Percentiles rank a stretch among this genome's conserved stretches.
Conservation (phyloP, 2,113 vertebrate species). For the Cyanistes caeruleus region DNA sequence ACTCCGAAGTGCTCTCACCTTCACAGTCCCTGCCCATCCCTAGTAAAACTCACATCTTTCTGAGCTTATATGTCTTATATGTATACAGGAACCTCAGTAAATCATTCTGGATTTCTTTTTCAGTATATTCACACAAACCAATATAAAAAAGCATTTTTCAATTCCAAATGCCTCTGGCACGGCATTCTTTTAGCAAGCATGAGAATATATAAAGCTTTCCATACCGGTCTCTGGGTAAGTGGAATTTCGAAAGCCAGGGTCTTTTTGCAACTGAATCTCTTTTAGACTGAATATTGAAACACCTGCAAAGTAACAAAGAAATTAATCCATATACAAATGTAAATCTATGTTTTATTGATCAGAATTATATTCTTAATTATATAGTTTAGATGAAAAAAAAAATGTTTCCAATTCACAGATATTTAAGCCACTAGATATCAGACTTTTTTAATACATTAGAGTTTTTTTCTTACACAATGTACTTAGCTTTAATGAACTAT, state of each 20-base stretch:
- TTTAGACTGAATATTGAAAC: conserved; percentile 97
- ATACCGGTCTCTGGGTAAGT: conserved; percentile 94
- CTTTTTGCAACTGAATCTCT: conserved; percentile 96
- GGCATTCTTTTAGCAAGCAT: background rate
- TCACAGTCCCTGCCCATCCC: background rate
- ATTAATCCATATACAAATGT: background rate
- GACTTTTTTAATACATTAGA: background rate
- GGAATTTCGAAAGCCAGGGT: conserved; percentile 96
- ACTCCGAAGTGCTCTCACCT: background rate
- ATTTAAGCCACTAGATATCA: background rate
- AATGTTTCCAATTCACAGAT: background rate
- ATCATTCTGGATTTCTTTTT: background rate
- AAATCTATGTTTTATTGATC: background rate
- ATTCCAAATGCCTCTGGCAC: background rate
- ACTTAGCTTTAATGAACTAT: background rate
- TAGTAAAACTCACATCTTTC: background rate
- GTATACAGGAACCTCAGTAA: background rate
- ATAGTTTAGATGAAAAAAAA: background rate
- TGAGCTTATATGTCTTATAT: background rate
- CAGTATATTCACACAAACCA: background rate
- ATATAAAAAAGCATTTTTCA: background rate
- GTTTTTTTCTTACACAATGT: background rate
- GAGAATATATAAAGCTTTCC: background rate
- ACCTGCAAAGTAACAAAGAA: conserved; percentile 76
- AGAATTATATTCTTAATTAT: background rate